Evolutionary conservation across 2,113 vertebrate species (phyloP), one percentile per base, ranked within the genome.

Genomic region (Verasper variegatus): DNA sequence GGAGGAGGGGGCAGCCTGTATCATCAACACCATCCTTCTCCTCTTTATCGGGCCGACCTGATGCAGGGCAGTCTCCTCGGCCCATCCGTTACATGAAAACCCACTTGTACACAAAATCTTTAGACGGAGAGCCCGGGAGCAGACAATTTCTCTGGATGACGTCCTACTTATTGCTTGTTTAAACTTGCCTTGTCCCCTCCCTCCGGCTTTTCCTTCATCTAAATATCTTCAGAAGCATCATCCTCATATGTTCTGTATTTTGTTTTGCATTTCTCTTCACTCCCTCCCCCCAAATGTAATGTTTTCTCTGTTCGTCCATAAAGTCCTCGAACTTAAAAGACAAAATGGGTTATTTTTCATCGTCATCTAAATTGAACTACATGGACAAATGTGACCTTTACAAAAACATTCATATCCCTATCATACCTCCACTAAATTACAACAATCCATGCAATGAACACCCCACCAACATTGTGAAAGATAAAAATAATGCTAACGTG

Each of bases 21-120:
- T 61, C 62, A 40, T 70, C 65, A 55, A 35, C 51, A 47, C 52
- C 37, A 82, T 83, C 54, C 62, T 68, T 76, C 59, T 84, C 27
- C 14, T 73, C 27, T 84, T 74, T 76, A 81, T 80, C 71, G 23
- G 60, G 51, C 55, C 62, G 57, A 52, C 71, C 60, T 55, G 49
- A 76, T 58, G 63, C 62, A 59, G 63, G 31, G 37, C 59, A n/a
- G 26, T 52, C 59, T 74, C 27, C 8, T 68, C 40, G 5, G 37
- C 62, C 56, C 74, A 81, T 87, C 79, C 69, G 47, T 78, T 72
- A 74, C 27, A 57, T n/a, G 51, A 54, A 54, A 21, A n/a, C 20
- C 20, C 18, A 54, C 4, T 49, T 4, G 10, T 52, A 71, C 13
- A 70, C 67, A 80, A 6, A 45, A 66, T 69, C 40, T 49, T 27